Evolutionary conservation across 2,113 vertebrate genomes (phyloP), one percentile per base, ranked within the genome.

Genomic region (Regulus satrapa): DNA sequence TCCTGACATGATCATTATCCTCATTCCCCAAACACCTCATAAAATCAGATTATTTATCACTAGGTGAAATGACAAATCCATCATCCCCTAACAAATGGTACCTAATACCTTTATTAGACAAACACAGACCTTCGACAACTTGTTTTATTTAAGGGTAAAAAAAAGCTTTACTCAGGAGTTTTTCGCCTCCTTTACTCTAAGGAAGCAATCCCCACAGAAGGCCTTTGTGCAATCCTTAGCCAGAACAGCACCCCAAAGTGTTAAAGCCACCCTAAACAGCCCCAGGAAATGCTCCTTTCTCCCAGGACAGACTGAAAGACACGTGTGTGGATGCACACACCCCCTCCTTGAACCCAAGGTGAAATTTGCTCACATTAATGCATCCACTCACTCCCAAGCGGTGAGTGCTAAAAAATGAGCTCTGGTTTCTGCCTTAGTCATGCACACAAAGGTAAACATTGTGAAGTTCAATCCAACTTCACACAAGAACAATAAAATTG

Each of bases 1-100:
- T 28, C 56, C 62, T 82, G 64, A 76, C 12, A 49, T 18, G 5
- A 64, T 41, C 32, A 16, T 14, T 66, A 54, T 36, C 19, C 52
- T 25, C 8, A 68, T 4, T 49, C 24, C 51, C 18, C 54, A 87
- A 68, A 68, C 31, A 79, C 41, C 24, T 49, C 61, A 62, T 62
- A 88, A 85, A 7, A 90, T 77, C 75, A 88, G 63, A 80, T 79
- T 64, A 73, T 69, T 80, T 77, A 62, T 93, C 79, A 77, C 41
- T n/a, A 46, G 31, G 18, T 24, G 11, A 90, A 93, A 89, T 32
- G 31, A 88, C 41, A 95, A 88, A 85, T 69, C 66, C 41, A 62
- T 62, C 7, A 4, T 43, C 18, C 41, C 71, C 51, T 45, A 81
- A 73, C 32, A 92, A 92, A 83, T 4, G 18, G 29, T 40, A 88